Evolutionary conservation across 2,113 vertebrate genomes (phyloP), one percentile per base, ranked within the genome.

Genomic region (Trematomus loennbergii): DNA sequence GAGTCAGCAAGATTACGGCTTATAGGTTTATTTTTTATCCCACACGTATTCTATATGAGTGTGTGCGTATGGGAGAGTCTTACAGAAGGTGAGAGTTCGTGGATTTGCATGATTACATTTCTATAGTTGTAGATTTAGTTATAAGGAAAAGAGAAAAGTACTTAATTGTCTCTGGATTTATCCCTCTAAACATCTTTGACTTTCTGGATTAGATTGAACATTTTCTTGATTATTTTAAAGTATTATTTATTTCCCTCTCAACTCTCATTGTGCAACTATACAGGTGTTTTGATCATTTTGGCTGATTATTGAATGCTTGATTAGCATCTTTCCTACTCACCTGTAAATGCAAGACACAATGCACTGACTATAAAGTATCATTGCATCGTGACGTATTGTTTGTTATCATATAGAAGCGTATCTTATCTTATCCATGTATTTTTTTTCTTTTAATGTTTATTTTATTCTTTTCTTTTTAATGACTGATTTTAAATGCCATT

Each of bases 1-100:
- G 62, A 83, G 83, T 81, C 70, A 49, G 72, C 60, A 48, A 75
- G 81, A 88, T 88, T 91, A 88, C 1, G 25, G 73, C 46, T 87
- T 83, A 80, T 20, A 65, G 5, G 0, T 52, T 64, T 78, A 58
- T 66, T 74, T 62, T 73, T 50, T 22, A 17, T 63, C 8, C 48
- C 64, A 63, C 63, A 58, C 52, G 12, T 64, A 80, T 70, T 72
- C 73, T 63, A 59, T 49, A 48, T 18, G 33, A 53, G 11, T 8
- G 36, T 40, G 36, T 40, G 36, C 7, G 36, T 8, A 8, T 40
- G 36, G 36, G 36, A 40, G 36, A 40, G 36, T 7, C 36, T 8
- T 40, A 8, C 36, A 40, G 36, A 40, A 40, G 36, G 36, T 40
- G 36, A 29, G 25, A 43, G 17, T 49, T 29, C 49, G 33, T 59